Evolutionary conservation across 2,888 invertebrate genomes (phyloP).

Genomic region (Iphiclides podalirius): DNA sequence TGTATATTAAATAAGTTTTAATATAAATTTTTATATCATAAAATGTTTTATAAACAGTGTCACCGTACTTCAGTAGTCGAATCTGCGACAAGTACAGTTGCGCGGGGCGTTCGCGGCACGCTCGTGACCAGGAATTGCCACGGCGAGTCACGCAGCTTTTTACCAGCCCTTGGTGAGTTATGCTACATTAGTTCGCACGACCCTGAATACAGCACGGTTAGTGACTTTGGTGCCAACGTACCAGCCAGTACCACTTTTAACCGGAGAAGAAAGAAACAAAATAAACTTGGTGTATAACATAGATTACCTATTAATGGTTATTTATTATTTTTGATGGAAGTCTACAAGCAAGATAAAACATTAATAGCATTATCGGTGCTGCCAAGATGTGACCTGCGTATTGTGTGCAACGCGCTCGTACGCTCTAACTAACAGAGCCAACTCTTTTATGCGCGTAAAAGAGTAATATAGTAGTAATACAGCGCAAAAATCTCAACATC

Average conservation of each 20-base stretch:
- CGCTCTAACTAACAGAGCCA: too few relatives aligned
- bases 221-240: constrained; percentile 24
- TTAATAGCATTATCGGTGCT: too few relatives aligned
- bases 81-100: constrained; percentile 58
- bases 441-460: too few relatives aligned
- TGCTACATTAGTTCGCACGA: constrained; percentile 56
- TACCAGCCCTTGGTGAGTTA: constrained; percentile 71
- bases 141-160: constrained; percentile 59
- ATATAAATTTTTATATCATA: too few relatives aligned
- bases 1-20: too few relatives aligned
- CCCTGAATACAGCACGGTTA: constrained; percentile 42
- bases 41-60: constrained; percentile 24
- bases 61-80: constrained; percentile 38
- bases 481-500: too few relatives aligned
- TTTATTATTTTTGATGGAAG: too few relatives aligned
- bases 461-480: too few relatives aligned
- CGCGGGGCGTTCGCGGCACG: constrained; percentile 42
- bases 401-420: too few relatives aligned
- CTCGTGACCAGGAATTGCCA: constrained; percentile 61
- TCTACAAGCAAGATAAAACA: too few relatives aligned
- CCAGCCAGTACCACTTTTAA: neutral
- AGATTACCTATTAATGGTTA: neutral
- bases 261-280: neutral
- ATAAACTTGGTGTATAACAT: neutral
- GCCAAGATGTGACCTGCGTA: too few relatives aligned